Conservation (phyloP, 2,113 vertebrate genomes). For the Mobula birostris region DNA sequence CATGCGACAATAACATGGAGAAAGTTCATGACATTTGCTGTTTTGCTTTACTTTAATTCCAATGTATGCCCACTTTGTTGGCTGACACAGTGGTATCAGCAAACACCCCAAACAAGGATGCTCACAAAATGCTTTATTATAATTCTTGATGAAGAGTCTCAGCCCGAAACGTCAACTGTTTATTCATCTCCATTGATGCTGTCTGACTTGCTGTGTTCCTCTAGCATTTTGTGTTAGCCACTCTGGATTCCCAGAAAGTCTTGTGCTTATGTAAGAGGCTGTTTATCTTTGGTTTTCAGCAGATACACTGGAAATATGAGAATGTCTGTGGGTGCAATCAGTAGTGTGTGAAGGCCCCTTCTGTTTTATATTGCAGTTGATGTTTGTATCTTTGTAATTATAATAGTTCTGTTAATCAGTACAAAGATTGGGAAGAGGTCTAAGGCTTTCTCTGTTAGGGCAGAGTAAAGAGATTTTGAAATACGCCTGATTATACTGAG, state of each 20-base stretch:
- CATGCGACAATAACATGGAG: no score
- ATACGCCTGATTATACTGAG: not conserved
- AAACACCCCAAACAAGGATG: not conserved
- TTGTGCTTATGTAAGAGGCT: no score
- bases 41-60: not conserved
- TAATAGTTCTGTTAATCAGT: not conserved
- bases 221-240: no score
- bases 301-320: not conserved
- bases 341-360: not conserved
- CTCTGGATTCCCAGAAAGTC: no score
- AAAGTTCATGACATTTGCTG: not conserved
- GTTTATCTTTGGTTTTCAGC: not conserved
- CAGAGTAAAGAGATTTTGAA: not conserved
- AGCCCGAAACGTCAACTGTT: no score
- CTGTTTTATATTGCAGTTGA: not conserved
- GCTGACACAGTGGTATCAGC: not conserved
- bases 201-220: no score
- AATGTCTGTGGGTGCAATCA: not conserved
- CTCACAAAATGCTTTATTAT: no score
- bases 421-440: not conserved
- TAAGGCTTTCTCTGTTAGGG: not conserved
- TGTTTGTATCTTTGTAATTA: not conserved
- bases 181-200: no score
- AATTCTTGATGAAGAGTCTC: no score
- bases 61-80: not conserved